Base-by-base conservation (phyloP, 1,140 invertebrate species). In the Drosophila tropicalis region DNA sequence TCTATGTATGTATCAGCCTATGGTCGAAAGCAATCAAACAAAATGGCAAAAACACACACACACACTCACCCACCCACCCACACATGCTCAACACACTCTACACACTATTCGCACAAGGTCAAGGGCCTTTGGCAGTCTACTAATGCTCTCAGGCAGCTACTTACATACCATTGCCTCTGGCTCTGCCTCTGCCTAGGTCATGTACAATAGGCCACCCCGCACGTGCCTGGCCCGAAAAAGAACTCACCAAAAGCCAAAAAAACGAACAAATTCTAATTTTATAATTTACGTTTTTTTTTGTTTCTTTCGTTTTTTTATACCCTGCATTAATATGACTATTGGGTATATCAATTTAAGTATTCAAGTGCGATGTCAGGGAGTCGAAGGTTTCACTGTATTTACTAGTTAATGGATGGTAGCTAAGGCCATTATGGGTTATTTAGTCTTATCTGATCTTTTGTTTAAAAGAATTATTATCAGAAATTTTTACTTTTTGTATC, bases 1-100 rank as follows among this genome's bases (percentile, higher is more conserved):
- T 86, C 69, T 86, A 86, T 89, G 83, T 86, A 86, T 73, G 83
- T 86, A 86, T 66, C 22, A 15, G 67, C 63, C 10, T 62, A 22
- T 19, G 62, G 19, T 39, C 66, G 44, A 67, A 70, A 76, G 64
- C 56, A 40, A 57, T 57, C 71, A 40, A 75, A 70, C 62, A 79
- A 72, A 41, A 69, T 36, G 58, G 40, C 44, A 17, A 67, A 22
- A 12, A 62, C 1, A 22, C 1, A 29, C 0, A 29, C 29, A 6
- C 29, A 62, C 25, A 57, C 29, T 54, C 25, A 69, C 29, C 40
- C 32, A 62, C 22, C 1, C 39, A 34, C 15, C 47, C 57, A 69
- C 13, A 62, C 41, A 47, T 40, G 62, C 41, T 47, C 47, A 65
- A 34, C 25, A 68, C 13, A 34, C 51, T 36, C 13, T n/a, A 25